Conservation (phyloP, 2,113 vertebrate genomes). For the Morphnarchus princeps region DNA sequence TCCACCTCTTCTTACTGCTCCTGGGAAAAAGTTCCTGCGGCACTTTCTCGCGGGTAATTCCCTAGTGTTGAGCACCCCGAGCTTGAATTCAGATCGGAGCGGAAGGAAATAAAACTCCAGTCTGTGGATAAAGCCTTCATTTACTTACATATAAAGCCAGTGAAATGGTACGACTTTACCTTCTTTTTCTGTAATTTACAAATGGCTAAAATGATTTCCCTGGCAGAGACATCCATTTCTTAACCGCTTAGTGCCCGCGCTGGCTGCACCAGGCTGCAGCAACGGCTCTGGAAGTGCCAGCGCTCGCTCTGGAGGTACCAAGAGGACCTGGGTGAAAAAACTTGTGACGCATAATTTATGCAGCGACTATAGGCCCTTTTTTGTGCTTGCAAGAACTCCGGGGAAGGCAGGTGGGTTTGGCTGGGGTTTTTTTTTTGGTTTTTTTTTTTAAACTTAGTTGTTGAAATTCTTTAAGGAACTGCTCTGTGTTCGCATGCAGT, state of each 20-base stretch:
- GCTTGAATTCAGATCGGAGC: not conserved
- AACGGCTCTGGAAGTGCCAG: not conserved
- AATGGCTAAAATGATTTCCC: not conserved
- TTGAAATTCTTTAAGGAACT: not conserved
- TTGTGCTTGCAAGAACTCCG: not conserved
- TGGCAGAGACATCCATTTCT: not conserved
- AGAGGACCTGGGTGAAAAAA: not conserved
- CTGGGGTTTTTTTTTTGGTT: not conserved
- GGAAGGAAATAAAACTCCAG: not conserved
- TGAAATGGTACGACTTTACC: not conserved
- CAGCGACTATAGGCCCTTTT: not conserved
- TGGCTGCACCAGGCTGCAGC: not conserved
- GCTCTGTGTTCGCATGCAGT: not conserved
- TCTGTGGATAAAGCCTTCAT: not conserved
- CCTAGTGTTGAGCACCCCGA: fast-evolving
- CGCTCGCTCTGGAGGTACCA: fast-evolving
- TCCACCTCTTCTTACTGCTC: not conserved
- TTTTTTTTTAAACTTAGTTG: not conserved
- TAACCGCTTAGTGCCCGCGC: not conserved
- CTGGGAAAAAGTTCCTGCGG: not conserved
- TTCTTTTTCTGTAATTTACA: not conserved
- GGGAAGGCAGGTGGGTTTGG: too few relatives aligned
- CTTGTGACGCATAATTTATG: not conserved
- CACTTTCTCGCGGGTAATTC: not conserved
- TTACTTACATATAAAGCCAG: not conserved